A percentile compares a stretch with the other conserved stretches of the same genome.
These are phyloP conservation scores for Rhogogaster chlorosoma DNA, from an alignment of 2,888 invertebrate species.

Conservation along the genomic window DNA sequence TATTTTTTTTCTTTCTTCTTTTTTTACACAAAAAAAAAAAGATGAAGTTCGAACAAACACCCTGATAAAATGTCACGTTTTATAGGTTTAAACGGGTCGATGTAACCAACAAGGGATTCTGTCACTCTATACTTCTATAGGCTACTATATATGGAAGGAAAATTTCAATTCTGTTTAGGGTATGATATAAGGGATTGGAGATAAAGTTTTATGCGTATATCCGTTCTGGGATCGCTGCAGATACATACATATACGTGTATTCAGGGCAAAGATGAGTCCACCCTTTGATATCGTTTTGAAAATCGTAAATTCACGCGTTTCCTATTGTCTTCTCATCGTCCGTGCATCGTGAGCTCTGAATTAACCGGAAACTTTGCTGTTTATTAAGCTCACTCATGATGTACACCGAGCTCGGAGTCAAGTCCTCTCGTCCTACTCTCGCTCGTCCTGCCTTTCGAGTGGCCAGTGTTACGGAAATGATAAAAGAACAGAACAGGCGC, in stretches of 20 bases:
- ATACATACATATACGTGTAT: too few species aligned
- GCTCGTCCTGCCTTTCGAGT: background rate
- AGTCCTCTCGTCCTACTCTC: conserved; percentile 23
- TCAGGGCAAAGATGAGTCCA: too few species aligned
- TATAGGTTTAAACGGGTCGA: too few species aligned
- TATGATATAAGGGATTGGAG: too few species aligned
- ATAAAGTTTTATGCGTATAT: too few species aligned
- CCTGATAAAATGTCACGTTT: background rate
- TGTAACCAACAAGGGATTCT: too few species aligned
- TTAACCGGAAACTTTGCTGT: conserved; percentile 12
- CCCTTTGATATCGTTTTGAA: too few species aligned
- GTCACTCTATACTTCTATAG: too few species aligned
- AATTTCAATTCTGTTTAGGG: too few species aligned
- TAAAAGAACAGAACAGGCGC: conserved; percentile 41
- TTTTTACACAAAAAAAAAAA: background rate
- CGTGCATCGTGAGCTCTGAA: background rate
- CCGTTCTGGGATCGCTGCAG: too few species aligned
- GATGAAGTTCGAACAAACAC: background rate
- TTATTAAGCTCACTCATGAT: conserved; percentile 22
- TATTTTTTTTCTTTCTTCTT: background rate
- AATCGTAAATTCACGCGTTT: too few species aligned
- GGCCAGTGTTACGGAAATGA: conserved; percentile 33
- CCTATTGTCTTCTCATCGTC: background rate
- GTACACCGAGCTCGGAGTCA: conserved; percentile 13
- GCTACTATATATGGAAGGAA: too few species aligned